Base-by-base conservation (phyloP, 2,888 invertebrate species). In the Ypsolopha scabrella region DNA sequence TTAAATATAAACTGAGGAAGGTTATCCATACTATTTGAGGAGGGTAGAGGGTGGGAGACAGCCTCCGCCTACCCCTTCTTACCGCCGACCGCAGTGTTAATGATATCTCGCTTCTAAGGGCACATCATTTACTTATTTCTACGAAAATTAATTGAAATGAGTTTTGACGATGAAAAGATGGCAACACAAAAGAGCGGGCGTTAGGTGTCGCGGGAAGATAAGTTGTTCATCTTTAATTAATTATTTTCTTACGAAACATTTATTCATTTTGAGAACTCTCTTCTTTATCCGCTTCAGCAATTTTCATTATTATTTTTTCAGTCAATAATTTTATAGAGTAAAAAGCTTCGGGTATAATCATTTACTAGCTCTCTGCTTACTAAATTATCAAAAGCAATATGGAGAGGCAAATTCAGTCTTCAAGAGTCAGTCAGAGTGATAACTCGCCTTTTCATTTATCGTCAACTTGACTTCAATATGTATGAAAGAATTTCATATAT, bases 101-200 rank as follows among this genome's bases (percentile, higher is more conserved):
- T 86, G 83, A 85, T 87, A 87, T 83, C 81, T 82, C 71, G 75
- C 78, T 80, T 73, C 74, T 78, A 82, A 80, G 80, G 81, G 77
- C 80, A 80, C 83, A 83, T 75, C 80, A 82, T 82, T 86, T 83
- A 85, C 80, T 85, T 83, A 82, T 80, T 85, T 80, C 81, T 75
- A 73, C 68, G 74, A 73, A 86, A 85, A 85, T 85, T 85, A 86
- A 86, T 86, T 85, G 81, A 86, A 86, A 86, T 86, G 86, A 86
- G 85, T 82, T 85, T 75, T 77, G 77, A 74, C 78, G 85, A 79
- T 85, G 86, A 85, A 86, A 85, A 86, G 85, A 74, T 77, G 78
- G 69, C 68, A 63, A 66, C 65, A 83, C 83, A 86, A 85, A 86
- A 78, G 80, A 68, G 68, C 67, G 75, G 71, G 72, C 80, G 78